Evolutionary conservation across 2,797 vertebrate species (phyloP).

Genomic region (Gambusia yucatana): DNA sequence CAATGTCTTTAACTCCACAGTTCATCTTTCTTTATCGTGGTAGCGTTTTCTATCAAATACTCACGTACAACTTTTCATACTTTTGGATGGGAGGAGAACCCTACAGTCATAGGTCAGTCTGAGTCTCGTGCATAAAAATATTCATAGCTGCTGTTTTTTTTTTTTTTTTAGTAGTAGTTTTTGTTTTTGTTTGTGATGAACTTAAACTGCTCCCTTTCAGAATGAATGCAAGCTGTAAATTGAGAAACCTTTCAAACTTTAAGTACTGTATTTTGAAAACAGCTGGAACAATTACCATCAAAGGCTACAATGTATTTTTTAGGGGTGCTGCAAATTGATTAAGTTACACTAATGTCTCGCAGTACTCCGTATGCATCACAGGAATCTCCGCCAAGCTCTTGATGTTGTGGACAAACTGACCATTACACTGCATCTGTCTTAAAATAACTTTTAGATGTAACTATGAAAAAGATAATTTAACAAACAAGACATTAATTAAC

Average conservation of each 20-base stretch:
- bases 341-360: neutral
- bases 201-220: neutral
- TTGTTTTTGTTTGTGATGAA: neutral
- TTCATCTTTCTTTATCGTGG: neutral
- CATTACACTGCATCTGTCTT: neutral
- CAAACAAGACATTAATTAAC: neutral
- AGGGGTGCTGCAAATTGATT: neutral
- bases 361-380: neutral
- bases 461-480: neutral
- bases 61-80: neutral
- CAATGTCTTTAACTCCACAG: conserved; percentile 4
- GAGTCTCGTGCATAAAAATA: neutral
- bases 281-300: neutral
- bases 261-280: neutral
- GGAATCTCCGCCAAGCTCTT: neutral
- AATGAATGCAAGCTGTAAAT: neutral
- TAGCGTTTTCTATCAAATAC: neutral
- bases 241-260: neutral
- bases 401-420: neutral
- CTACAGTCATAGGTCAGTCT: neutral
- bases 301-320: neutral
- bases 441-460: neutral
- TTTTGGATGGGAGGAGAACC: neutral
- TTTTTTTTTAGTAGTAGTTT: neutral
- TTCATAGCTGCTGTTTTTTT: neutral